Conservation (phyloP, 2,797 vertebrate species). For the Dicrostonyx torquatus region DNA sequence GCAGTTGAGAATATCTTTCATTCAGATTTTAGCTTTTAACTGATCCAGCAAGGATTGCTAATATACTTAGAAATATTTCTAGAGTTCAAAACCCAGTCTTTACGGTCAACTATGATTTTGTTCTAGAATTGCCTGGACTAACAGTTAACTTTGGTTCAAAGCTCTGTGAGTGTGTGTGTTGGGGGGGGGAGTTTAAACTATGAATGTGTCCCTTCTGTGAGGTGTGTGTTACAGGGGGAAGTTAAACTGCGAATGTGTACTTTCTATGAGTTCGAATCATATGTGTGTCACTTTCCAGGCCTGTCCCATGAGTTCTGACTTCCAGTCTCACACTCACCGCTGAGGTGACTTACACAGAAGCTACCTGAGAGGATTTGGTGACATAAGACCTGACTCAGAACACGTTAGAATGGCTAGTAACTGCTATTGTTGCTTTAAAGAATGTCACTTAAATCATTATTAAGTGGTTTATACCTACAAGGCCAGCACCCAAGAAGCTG, state of each 20-base stretch:
- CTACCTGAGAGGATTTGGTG: neutral
- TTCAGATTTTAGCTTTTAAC: constrained; percentile 35
- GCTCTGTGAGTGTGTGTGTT: neutral
- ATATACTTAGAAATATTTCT: constrained; percentile 2
- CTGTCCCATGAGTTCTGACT: neutral
- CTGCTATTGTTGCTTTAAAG: neutral
- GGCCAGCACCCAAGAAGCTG: neutral
- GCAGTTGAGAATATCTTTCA: neutral
- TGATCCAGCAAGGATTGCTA: neutral
- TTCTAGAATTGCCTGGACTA: constrained; percentile 17
- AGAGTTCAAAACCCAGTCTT: constrained; percentile 27
- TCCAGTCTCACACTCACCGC: neutral
- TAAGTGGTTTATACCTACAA: neutral
- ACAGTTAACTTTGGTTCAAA: constrained; percentile 10
- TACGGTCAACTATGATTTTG: neutral
- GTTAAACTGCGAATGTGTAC: neutral
- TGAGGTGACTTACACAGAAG: neutral
- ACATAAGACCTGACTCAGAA: neutral
- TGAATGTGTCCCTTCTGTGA: neutral
- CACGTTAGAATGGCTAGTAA: neutral
- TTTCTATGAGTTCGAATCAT: neutral
- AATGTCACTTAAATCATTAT: neutral
- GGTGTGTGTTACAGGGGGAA: neutral
- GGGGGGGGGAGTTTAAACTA: neutral
- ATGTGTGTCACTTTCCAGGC: neutral